Evolutionary conservation across 2,797 vertebrate genomes (phyloP), one percentile per base, ranked within the genome.

Genomic region (Neoniphon sammara): DNA sequence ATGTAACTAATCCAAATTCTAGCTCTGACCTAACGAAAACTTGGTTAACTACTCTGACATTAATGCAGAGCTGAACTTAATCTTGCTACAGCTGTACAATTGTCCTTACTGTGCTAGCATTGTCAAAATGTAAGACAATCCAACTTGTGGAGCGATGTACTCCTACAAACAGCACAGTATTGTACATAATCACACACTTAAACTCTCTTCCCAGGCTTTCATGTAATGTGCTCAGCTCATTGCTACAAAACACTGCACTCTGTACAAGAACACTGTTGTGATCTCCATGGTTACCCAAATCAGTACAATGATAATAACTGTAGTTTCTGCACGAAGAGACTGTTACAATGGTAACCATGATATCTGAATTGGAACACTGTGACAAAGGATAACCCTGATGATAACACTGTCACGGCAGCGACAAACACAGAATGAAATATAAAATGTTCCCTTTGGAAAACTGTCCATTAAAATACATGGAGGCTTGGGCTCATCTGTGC

Each of bases 361-460:
- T 36, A 17, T 34, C 27, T 54, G 21, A 36, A 18, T 30, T 30
- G 23, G 42, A 68, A 57, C 25, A 34, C 25, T 68, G 66, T 44
- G 14, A 27, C 17, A 18, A 42, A 14, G 39, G 14, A 23, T n/a
- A 44, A 76, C 56, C 8, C n/a, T 25, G 50, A 73, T 5, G 25
- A 44, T 20, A 54, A 44, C 53, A 55, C 12, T 4, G 7, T 15
- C n/a, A 50, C 53, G 50, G 70, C n/a, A 65, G 54, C n/a, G 27
- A 65, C 14, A 53, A 52, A 61, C 57, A 59, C 23, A 67, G 8
- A n/a, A 59, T 20, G 39, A 42, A 15, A 73, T 54, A 27, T 9
- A 59, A 57, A 50, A 53, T 0, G 39, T 77, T 90, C 81, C 81
- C 82, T 78, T 84, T 70, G 49, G 21, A 60, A 62, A 65, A 36